These are phyloP conservation scores for Vanessa cardui DNA, from an alignment of 2,888 invertebrate species.

Conservation along the genomic window DNA sequence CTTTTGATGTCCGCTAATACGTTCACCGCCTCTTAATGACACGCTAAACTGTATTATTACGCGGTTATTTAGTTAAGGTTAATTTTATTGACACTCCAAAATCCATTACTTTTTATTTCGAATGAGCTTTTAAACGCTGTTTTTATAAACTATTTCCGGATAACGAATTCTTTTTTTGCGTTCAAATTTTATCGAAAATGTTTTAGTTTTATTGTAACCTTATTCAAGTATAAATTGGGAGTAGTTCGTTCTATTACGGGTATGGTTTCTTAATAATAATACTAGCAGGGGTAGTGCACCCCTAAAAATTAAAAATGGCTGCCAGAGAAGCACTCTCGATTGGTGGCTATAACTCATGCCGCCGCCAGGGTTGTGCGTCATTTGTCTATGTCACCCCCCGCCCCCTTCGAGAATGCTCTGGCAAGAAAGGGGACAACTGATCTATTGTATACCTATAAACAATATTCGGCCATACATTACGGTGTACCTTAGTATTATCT, in stretches of 20 bases:
- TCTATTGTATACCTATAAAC: slow-evolving; percentile 39
- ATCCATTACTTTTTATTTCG: slow-evolving; percentile 44
- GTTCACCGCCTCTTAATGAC: slow-evolving; percentile 23
- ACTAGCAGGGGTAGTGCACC: slow-evolving; percentile 69
- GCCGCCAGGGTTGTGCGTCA: slow-evolving; percentile 73
- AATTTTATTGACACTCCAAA: slow-evolving; percentile 38
- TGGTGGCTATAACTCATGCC: slow-evolving; percentile 78
- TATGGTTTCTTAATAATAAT: slow-evolving; percentile 59
- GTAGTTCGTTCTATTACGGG: too few relatives aligned
- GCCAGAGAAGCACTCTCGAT: slow-evolving; percentile 75
- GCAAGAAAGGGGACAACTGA: slow-evolving; percentile 62
- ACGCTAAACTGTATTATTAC: slow-evolving; percentile 18
- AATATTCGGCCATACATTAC: slow-evolving; percentile 33
- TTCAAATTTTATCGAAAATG: too few relatives aligned
- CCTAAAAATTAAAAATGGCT: slow-evolving; percentile 83
- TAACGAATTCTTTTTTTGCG: too few relatives aligned
- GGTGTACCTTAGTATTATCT: background rate
- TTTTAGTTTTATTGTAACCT: too few relatives aligned
- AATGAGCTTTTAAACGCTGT: background rate
- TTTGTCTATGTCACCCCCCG: slow-evolving; percentile 76
- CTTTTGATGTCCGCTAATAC: slow-evolving; percentile 58
- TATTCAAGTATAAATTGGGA: too few relatives aligned
- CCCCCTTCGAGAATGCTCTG: slow-evolving; percentile 65
- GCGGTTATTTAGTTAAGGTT: slow-evolving; percentile 14
- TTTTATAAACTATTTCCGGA: background rate